Evolutionary conservation across 2,113 vertebrate species (phyloP), one percentile per base, ranked within the genome.

Genomic region (Mormyrus lacerda): DNA sequence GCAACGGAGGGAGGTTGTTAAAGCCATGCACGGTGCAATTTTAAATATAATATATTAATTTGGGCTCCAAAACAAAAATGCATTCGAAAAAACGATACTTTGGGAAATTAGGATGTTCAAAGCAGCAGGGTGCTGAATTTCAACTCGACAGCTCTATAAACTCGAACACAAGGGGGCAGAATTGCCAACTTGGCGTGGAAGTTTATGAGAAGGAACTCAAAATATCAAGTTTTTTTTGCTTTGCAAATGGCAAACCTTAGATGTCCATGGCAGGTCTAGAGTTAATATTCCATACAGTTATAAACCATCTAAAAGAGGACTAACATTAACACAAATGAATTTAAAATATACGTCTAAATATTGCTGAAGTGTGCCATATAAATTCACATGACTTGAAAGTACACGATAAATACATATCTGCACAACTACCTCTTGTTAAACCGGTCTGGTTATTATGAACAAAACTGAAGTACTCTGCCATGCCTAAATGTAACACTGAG

Each of bases 1-100:
- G 87, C 58, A 55, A 79, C 21, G 58, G 73, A 87, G 85, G 19
- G 50, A 90, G 76, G 51, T 55, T 82, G 89, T 90, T 87, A 82
- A 87, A 87, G 89, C 48, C 51, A n/a, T 82, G 85, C 65, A 79
- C 85, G 24, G 47, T 87, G 61, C 39, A 47, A 69, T 55, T 35
- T 44, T 15, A 61, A 27, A 48, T 31, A 83, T 53, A 24, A n/a
- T 45, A 27, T 24, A 48, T 48, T 48, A 48, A 48, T 85, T 85
- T 48, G 82, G 82, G 51, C 76, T 79, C 31, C 31, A 31, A 79
- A 79, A 24, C 45, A 42, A 58, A 24, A 89, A 21, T 42, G 17
- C 39, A 42, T 58, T 50, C 48, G 45, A 27, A 86, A 42, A 61
- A 87, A 55, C 21, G 44, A 13, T 8, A 21, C 50, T 21, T 87